Conservation (phyloP, 2,888 invertebrate species). For the Dyspetes luteomarginatus region DNA sequence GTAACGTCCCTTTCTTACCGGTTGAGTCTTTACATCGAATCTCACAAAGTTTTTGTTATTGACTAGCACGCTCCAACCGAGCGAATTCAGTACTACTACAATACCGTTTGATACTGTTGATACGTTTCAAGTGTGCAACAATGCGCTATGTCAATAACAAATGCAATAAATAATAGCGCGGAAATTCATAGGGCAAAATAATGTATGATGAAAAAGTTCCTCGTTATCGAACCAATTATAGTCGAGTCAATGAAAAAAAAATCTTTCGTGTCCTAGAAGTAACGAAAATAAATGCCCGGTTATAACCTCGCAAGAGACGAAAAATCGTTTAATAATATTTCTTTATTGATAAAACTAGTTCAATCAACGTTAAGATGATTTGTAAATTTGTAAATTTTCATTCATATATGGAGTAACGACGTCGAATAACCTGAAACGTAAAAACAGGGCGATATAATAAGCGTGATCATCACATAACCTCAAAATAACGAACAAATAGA, state of each 20-base stretch:
- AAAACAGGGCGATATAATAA: not conserved
- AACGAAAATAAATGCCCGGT: not conserved
- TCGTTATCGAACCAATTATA: slow-evolving; percentile 9
- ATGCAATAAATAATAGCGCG: slow-evolving; percentile 8
- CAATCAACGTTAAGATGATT: not conserved
- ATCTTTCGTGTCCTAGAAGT: not conserved
- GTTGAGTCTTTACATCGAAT: no score
- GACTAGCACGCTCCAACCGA: no score
- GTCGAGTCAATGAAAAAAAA: not conserved
- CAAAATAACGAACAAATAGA: not conserved
- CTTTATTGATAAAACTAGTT: not conserved
- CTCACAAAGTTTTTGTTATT: no score
- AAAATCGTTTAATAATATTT: not conserved
- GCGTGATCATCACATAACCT: slow-evolving; percentile 3
- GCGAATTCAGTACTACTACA: no score
- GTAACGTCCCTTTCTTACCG: no score
- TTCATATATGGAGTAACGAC: not conserved
- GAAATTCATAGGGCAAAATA: not conserved
- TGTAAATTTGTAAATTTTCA: not conserved
- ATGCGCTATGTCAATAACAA: slow-evolving; percentile 27
- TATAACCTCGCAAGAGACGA: slow-evolving; percentile 1
- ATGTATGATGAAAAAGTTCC: slow-evolving; percentile 29
- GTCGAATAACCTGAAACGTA: not conserved
- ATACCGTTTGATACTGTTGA: no score
- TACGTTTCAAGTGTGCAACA: not conserved